Base-by-base conservation (phyloP, 1,140 invertebrate species). In the Wasmannia auropunctata region DNA sequence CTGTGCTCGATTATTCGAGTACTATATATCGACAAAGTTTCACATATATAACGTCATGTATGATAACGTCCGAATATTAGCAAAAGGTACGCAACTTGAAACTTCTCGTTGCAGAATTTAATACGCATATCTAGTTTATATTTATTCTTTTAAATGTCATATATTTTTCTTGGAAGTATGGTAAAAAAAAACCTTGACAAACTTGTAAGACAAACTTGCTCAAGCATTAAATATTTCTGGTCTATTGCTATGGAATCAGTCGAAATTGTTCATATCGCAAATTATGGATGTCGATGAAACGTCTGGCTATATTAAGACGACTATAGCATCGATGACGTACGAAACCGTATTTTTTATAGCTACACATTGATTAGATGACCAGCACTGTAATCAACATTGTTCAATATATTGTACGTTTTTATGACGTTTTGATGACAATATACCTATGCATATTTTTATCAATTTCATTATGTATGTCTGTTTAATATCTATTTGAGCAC, bases 271-370 rank as follows among this genome's bases (percentile, higher is more conserved):
- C 11, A 67, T 62, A 54, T 80, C 46, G 40, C 79, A 83, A 85
- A 85, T 89, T 60, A 77, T 37, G 25, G 49, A 86, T 69, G 46
- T 76, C 37, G 56, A 43, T 31, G 34, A 58, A 83, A 65, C 22
- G 60, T 86, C 77, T 51, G 14, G 1, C 28, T 37, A 16, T 34
- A 58, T n/a, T 49, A 51, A 56, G 25, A n/a, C 56, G 10, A 5
- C 70, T 51, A 89, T 89, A 88, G 84, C 84, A 43, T 56, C 87
- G 65, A 76, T 89, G 88, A 89, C 87, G 87, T 84, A 77, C 16
- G 34, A 62, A 69, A 56, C 3, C 34, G 25, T 72, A 72, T 89
- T 89, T 88, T 74, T 19, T 58, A 72, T 72, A 72, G n/a, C 37
- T 54, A 1, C 16, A 3, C 8, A 80, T 40, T 54, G 16, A 3